phyloP scores from a whole-genome alignment of 2,797 vertebrate species.

The Chelon labrosus region DNA sequence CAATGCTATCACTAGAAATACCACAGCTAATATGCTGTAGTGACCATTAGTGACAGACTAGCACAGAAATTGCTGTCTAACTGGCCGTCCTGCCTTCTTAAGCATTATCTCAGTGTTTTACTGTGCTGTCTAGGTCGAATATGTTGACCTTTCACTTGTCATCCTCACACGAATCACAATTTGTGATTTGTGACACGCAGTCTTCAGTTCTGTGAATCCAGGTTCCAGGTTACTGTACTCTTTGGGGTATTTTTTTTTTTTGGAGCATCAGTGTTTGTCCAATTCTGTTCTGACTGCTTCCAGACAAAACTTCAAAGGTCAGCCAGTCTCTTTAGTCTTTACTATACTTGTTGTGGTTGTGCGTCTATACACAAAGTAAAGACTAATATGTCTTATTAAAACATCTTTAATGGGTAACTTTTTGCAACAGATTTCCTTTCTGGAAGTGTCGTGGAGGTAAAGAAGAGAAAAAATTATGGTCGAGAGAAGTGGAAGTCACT shows the following conservation, averaged over 20 bases:
- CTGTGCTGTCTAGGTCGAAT: no score
- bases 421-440: background rate
- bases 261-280: background rate
- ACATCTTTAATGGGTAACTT: background rate
- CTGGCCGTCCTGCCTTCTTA: no score
- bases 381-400: background rate
- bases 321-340: no score
- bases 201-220: no score
- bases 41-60: no score
- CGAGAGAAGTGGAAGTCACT: background rate
- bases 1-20: background rate
- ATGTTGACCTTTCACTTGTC: no score
- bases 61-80: no score
- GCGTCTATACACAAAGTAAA: background rate
- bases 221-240: no score
- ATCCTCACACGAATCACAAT: no score
- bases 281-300: background rate
- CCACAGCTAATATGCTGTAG: background rate
- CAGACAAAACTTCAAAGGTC: background rate
- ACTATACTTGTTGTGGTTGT: background rate
- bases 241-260: background rate
- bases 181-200: no score
- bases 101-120: no score
- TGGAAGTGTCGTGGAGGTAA: background rate
- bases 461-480: background rate